A percentile compares a stretch with the other conserved stretches of the same genome.
Conservation (phyloP, 2,113 vertebrate species). For the Pipra filicauda region DNA sequence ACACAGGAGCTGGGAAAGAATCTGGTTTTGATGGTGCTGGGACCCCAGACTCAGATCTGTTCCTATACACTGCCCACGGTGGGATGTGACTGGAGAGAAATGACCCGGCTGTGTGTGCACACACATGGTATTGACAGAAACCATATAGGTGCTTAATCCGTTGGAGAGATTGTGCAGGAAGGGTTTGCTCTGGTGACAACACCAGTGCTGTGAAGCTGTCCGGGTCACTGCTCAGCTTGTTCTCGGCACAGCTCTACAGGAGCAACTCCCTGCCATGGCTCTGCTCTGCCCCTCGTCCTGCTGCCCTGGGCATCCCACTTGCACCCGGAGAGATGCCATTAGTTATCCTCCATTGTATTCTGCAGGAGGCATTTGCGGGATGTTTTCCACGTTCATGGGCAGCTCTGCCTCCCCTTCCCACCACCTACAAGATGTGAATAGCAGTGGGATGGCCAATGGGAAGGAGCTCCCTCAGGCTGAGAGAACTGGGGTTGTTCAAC, state of each 20-base stretch:
- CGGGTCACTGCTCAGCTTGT: not conserved
- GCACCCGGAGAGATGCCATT: rapidly evolving
- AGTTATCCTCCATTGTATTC: not conserved
- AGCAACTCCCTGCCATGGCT: not conserved
- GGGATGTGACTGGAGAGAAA: not conserved
- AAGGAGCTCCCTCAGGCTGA: not conserved
- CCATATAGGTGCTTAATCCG: not conserved
- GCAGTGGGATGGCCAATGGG: not conserved
- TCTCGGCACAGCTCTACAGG: not conserved
- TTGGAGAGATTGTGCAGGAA: not conserved
- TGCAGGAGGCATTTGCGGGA: not conserved
- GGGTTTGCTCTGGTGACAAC: not conserved
- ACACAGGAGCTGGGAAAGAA: not conserved
- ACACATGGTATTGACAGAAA: not conserved
- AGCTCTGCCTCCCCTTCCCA: not conserved
- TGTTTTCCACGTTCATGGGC: rapidly evolving
- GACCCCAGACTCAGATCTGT: not conserved
- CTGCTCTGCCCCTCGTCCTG: not conserved
- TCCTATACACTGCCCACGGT: rapidly evolving
- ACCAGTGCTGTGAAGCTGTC: not conserved
- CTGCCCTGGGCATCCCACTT: not conserved
- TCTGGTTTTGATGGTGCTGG: not conserved
- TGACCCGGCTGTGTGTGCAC: not conserved
- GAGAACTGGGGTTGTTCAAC: not conserved
- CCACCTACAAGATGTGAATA: rapidly evolving